These are phyloP conservation scores for Peucedramus taeniatus DNA, from an alignment of 2,113 vertebrate species.

Conservation along the genomic window DNA sequence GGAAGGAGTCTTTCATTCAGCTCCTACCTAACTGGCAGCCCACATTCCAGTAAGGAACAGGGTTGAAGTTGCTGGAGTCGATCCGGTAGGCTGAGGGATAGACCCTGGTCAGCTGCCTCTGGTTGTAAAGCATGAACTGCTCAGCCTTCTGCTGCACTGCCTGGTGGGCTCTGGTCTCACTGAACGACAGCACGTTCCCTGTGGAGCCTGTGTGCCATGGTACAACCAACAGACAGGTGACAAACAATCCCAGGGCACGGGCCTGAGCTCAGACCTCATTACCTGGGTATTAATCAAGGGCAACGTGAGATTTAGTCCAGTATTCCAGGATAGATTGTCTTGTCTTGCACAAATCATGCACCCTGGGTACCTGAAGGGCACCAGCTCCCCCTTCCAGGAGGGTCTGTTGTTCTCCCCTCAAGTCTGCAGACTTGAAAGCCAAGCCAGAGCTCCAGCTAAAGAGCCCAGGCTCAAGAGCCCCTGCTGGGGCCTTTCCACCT, in stretches of 20 bases:
- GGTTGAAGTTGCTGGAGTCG: constrained; percentile 98
- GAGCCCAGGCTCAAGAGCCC: background rate
- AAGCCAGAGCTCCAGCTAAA: background rate
- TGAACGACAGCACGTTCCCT: constrained; percentile 92
- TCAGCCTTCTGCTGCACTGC: constrained; percentile 89
- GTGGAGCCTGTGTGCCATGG: constrained; percentile 75
- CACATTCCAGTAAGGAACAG: constrained; percentile 93
- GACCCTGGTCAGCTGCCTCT: constrained; percentile 92
- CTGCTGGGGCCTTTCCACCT: background rate
- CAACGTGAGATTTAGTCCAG: background rate
- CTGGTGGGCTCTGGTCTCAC: constrained; percentile 91
- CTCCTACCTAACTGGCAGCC: constrained; percentile 92
- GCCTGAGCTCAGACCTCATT: background rate
- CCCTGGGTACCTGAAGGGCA: background rate
- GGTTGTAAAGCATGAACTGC: constrained; percentile 91
- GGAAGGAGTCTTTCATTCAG: background rate
- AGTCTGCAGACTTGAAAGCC: background rate
- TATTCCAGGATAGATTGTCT: rapidly evolving
- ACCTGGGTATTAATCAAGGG: background rate
- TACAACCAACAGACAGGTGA: background rate
- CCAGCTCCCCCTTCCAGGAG: background rate
- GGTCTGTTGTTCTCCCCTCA: background rate
- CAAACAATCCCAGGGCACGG: background rate
- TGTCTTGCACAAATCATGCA: background rate
- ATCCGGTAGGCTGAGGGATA: constrained; percentile 97